A percentile compares a stretch with the other conserved stretches of the same genome.
phyloP scores from a whole-genome alignment of 1,140 invertebrate genomes.

The Ips nitidus region DNA sequence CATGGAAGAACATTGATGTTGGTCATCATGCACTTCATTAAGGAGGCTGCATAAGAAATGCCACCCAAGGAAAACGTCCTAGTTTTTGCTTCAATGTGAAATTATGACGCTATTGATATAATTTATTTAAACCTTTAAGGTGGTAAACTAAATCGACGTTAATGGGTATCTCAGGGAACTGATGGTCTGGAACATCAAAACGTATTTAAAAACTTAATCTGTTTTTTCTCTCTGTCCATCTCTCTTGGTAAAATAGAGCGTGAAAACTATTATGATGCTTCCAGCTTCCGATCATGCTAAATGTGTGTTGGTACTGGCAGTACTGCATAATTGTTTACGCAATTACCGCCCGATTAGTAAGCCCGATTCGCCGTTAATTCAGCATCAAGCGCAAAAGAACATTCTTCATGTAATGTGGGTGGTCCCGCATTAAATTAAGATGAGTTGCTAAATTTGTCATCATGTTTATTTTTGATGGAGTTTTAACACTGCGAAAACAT shows the following conservation, averaged over 20 bases:
- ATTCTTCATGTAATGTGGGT: constrained; percentile 19
- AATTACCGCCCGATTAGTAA: constrained; percentile 15
- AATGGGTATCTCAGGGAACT: too few relatives aligned
- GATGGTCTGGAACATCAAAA: too few relatives aligned
- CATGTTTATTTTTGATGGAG: constrained; percentile 8
- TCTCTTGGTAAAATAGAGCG: too few relatives aligned
- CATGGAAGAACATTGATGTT: too few relatives aligned
- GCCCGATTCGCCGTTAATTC: constrained; percentile 6
- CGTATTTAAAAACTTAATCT: too few relatives aligned
- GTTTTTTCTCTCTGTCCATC: too few relatives aligned
- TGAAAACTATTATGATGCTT: too few relatives aligned
- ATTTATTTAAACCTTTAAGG: neutral
- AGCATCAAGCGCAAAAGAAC: constrained; percentile 11
- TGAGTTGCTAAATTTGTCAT: constrained; percentile 25
- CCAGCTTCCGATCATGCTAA: too few relatives aligned
- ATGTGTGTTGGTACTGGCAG: too few relatives aligned
- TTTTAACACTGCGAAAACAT: neutral
- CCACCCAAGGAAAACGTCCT: constrained; percentile 3
- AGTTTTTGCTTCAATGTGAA: neutral
- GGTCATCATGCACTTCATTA: neutral
- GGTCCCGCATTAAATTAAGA: constrained; percentile 23
- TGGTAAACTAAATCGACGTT: neutral
- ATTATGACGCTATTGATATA: neutral
- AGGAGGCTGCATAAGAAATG: neutral
- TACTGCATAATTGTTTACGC: constrained; percentile 5